phyloP scores from a whole-genome alignment of 2,888 invertebrate species.

The Eupithecia insigniata region DNA sequence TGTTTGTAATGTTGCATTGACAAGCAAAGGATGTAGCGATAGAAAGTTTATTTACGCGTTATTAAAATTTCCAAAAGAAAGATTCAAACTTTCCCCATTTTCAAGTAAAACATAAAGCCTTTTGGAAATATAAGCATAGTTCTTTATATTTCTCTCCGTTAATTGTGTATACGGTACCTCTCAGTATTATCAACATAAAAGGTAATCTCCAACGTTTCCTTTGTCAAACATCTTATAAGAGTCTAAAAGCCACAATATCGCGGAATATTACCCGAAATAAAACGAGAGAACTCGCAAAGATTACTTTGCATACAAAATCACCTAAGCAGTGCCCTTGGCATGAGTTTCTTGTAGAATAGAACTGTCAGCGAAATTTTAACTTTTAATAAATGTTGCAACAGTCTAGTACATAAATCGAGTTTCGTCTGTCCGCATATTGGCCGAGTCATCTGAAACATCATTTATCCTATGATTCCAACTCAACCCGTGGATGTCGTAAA shows the following conservation, averaged over 20 bases:
- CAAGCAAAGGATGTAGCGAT: not conserved
- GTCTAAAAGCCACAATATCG: constrained; percentile 37
- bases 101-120: not conserved
- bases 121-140: not conserved
- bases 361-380: not conserved
- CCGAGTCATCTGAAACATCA: not conserved
- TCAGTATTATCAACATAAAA: constrained; percentile 27
- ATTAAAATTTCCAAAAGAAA: not conserved
- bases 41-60: not conserved
- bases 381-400: not conserved
- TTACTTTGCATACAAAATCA: constrained; percentile 43
- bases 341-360: not conserved
- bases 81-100: not conserved
- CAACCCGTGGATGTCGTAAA: too few relatives aligned
- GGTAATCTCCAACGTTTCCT: constrained; percentile 32
- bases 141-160: constrained; percentile 2
- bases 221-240: constrained; percentile 38
- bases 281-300: constrained; percentile 39
- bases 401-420: not conserved
- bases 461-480: not conserved
- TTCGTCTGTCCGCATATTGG: not conserved
- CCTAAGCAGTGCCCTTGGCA: constrained; percentile 26
- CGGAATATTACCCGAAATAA: constrained; percentile 38
- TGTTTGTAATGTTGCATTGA: not conserved
- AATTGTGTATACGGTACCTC: constrained; percentile 12